A percentile compares a stretch with the other conserved stretches of the same genome.
Evolutionary conservation across 2,888 invertebrate genomes (phyloP).

Genomic region (Limnephilus lunatus): DNA sequence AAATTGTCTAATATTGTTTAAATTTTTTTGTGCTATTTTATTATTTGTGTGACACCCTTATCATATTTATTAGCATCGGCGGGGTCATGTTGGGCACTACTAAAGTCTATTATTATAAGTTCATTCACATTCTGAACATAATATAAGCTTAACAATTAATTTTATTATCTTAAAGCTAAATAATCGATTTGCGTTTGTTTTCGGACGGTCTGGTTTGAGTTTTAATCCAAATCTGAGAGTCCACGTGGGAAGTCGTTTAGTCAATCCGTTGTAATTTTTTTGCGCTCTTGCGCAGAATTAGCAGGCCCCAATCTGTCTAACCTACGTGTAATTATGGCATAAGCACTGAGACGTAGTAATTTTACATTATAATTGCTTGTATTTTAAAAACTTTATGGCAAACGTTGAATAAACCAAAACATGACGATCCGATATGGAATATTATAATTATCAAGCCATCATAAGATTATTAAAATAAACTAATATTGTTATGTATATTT

Average conservation of each 20-base stretch:
- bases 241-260: slow-evolving; percentile 43
- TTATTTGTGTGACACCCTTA: background rate
- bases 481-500: background rate
- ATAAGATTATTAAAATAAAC: background rate
- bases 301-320: slow-evolving; percentile 2
- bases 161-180: background rate
- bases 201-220: slow-evolving; percentile 3
- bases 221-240: background rate
- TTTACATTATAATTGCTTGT: background rate
- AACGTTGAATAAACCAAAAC: background rate
- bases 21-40: background rate
- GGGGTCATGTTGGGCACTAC: background rate
- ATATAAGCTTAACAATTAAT: background rate
- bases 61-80: background rate
- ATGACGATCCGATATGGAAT: background rate
- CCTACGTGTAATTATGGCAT: background rate
- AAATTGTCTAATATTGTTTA: background rate
- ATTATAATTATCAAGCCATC: background rate
- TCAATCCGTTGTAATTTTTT: slow-evolving; percentile 43
- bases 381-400: background rate
- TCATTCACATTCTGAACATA: background rate
- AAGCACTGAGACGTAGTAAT: background rate
- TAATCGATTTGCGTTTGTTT: slow-evolving; percentile 14
- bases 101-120: background rate
- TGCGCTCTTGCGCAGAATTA: slow-evolving; percentile 29